Evolutionary conservation across 2,888 invertebrate genomes (phyloP), one percentile per base, ranked within the genome.

Genomic region (Lasioglossum vierecki): DNA sequence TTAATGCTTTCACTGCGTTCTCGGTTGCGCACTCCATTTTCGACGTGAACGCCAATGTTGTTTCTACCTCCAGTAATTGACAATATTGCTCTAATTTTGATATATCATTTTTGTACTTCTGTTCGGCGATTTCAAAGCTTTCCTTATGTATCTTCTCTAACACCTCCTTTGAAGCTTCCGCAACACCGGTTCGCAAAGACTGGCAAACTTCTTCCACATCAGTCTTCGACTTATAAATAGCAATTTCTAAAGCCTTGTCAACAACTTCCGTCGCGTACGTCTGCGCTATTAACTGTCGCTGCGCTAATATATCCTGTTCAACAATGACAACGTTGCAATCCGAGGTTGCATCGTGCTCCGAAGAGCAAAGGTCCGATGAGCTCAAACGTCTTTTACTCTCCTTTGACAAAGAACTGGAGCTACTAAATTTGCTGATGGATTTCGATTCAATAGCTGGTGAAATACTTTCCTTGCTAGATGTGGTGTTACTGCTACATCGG

Each of bases 131-230:
- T 49, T 94, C 93, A 0, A 91, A 84, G 57, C 94, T 93, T 71
- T 95, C 95, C 6, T 92, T 93, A 9, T 92, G 92, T 74, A 95
- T 95, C 63, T 90, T 92, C 18, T 93, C 93, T 2, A 94, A 75
- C 35, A 94, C 92, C 39, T 94, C 93, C 57, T 94, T 94, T 1
- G 95, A 94, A 0, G 95, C 94, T 11, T 94, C 92, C 4, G 93
- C 88, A 0, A 95, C 95, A 0, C 92, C 95, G 15, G 90, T 91
- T 22, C 94, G 91, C 15, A 95, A 68, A 1, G 95, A 94, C 35
- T 93, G 93, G 68, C 95, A 95, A 0, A 95, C 94, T 76, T 95
- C 95, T 26, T 94, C 93, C 11, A 95, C 94, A 70, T 95, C 95
- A 5, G 94, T 93, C 79, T 95, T 95, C 5, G 95, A 95, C 80